Conservation (phyloP, 2,113 vertebrate species). For the Catharus bicknelli region DNA sequence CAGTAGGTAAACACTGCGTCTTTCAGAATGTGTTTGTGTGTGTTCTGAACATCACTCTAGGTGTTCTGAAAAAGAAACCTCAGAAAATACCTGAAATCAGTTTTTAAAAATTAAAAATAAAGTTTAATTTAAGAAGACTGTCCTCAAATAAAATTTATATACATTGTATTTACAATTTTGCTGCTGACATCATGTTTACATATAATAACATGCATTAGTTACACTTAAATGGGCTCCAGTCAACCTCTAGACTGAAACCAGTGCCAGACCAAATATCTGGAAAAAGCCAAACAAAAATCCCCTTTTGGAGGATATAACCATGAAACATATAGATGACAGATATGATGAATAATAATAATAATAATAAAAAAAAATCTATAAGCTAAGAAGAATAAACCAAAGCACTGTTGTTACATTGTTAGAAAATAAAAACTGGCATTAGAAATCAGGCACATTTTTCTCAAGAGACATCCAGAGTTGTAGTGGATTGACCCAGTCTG, state of each 20-base stretch:
- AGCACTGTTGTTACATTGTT: not conserved
- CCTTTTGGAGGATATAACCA: not conserved
- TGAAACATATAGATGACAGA: too few species aligned
- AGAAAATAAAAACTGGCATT: not conserved
- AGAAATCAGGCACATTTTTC: not conserved
- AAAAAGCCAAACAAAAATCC: not conserved
- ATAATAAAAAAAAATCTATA: not conserved
- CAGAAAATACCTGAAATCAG: not conserved
- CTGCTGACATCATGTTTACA: not conserved
- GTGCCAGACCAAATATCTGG: not conserved
- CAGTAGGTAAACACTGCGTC: not conserved
- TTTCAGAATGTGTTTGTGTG: not conserved
- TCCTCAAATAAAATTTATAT: not conserved
- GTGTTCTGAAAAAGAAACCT: not conserved
- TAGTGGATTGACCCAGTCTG: not conserved
- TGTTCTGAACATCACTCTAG: not conserved
- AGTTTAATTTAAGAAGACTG: not conserved
- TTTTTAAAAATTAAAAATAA: not conserved
- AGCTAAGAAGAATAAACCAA: not conserved
- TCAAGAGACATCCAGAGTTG: not conserved
- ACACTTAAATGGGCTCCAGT: not conserved
- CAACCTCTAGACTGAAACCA: not conserved
- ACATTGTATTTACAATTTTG: not conserved
- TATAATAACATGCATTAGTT: not conserved
- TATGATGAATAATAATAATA: not conserved